Percentiles rank a stretch among this genome's conserved stretches.
Conservation (phyloP, 2,797 vertebrate genomes). For the Tamandua tetradactyla region DNA sequence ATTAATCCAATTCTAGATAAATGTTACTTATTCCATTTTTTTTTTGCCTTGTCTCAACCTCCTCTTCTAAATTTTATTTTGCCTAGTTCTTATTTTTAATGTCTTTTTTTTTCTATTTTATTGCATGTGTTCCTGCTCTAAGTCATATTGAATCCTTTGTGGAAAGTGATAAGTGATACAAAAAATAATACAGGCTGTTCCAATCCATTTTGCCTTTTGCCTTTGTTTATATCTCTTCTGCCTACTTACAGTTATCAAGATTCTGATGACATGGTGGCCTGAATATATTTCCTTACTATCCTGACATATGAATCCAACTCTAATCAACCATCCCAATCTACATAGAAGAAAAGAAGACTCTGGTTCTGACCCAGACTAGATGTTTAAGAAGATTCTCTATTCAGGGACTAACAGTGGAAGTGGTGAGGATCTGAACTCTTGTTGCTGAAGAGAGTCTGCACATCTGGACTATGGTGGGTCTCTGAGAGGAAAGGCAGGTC, state of each 20-base stretch:
- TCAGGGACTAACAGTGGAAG: not conserved
- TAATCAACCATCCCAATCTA: not conserved
- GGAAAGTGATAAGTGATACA: constrained; percentile 34
- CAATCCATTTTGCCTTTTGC: not conserved
- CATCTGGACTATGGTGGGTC: not conserved
- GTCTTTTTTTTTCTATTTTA: constrained; percentile 42
- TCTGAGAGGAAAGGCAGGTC: not conserved
- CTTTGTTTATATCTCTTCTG: constrained; percentile 28
- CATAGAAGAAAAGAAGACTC: not conserved
- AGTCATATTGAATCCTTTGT: constrained; percentile 44
- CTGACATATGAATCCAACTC: not conserved
- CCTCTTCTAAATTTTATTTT: constrained; percentile 10
- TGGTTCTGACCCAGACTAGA: not conserved
- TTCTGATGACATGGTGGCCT: not conserved
- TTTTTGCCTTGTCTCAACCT: not conserved
- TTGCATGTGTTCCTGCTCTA: not conserved
- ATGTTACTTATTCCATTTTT: constrained; percentile 6
- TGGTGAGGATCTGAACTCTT: not conserved
- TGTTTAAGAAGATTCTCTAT: not conserved
- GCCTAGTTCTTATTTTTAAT: constrained; percentile 27
- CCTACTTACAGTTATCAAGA: not conserved
- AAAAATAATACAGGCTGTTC: not conserved
- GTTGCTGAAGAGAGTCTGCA: not conserved
- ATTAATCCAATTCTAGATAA: not conserved
- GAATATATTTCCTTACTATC: not conserved